Evolutionary conservation across 1,140 invertebrate genomes (phyloP).

Genomic region (Lerema accius): DNA sequence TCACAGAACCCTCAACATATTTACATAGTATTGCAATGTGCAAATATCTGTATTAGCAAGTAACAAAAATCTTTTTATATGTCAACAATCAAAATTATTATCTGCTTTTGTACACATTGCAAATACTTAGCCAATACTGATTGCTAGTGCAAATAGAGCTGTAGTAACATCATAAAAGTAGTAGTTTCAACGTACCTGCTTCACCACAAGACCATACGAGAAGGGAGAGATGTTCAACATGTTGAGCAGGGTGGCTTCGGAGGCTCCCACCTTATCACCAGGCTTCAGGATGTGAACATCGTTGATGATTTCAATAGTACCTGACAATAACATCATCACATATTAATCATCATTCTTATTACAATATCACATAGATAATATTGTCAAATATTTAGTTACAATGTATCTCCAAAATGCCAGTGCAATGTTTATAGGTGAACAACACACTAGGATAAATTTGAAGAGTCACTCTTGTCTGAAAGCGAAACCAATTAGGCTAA

Average conservation of each 20-base stretch:
- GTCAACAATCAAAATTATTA: no score
- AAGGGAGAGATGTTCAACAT: slow-evolving; percentile 99
- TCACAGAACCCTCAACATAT: background rate
- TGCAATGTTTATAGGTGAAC: slow-evolving; percentile 46
- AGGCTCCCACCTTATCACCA: slow-evolving; percentile 98
- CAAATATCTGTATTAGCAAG: no score
- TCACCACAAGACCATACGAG: slow-evolving; percentile 97
- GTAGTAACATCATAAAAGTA: no score
- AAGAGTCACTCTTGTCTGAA: slow-evolving; percentile 67
- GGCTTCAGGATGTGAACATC: slow-evolving; percentile 98
- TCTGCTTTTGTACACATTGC: no score
- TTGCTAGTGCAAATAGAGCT: no score
- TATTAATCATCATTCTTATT: slow-evolving; percentile 24
- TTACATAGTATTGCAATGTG: background rate
- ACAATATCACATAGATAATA: no score
- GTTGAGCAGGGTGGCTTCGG: slow-evolving; percentile 98
- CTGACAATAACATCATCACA: slow-evolving; percentile 44
- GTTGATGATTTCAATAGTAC: slow-evolving; percentile 99
- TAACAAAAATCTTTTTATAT: no score
- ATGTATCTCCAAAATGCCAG: slow-evolving; percentile 54
- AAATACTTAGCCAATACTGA: no score
- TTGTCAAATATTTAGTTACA: slow-evolving; percentile 2
- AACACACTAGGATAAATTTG: slow-evolving; percentile 71
- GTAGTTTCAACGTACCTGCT: slow-evolving; percentile 87
- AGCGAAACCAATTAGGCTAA: slow-evolving; percentile 61